Conservation (phyloP, 2,888 invertebrate species). For the Ophonus ardosiacus region DNA sequence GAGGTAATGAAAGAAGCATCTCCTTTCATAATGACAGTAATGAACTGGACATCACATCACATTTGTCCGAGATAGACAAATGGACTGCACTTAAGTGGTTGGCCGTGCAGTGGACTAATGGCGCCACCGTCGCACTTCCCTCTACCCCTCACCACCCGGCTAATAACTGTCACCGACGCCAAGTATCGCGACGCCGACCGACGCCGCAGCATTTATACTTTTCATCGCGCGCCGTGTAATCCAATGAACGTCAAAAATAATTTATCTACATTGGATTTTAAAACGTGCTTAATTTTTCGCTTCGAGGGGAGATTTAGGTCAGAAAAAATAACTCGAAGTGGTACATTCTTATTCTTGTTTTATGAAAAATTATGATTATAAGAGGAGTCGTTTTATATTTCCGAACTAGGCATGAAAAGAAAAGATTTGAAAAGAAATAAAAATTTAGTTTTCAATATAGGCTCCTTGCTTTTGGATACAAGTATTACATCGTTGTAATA, state of each 20-base stretch:
- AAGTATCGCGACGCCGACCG: conserved; percentile 7
- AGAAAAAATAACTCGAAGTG: neutral
- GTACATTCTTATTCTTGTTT: no score
- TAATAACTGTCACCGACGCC: conserved; percentile 36
- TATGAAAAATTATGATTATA: no score
- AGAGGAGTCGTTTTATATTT: no score
- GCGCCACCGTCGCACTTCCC: conserved; percentile 29
- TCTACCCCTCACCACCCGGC: neutral
- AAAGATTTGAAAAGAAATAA: no score
- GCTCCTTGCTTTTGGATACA: no score
- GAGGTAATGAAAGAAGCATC: conserved; percentile 16
- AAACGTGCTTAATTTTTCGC: conserved; percentile 24
- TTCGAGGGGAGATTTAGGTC: neutral
- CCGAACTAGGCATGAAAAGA: no score
- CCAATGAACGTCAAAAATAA: conserved; percentile 41
- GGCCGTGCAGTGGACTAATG: conserved; percentile 49
- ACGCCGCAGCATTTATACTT: conserved; percentile 57
- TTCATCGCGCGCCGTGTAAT: conserved; percentile 54
- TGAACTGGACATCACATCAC: conserved; percentile 50
- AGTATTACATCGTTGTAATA: no score
- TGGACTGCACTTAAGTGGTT: conserved; percentile 60
- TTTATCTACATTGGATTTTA: conserved; percentile 29
- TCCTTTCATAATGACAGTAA: conserved; percentile 35
- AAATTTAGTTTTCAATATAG: no score
- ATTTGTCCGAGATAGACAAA: conserved; percentile 53